phyloP scores from a whole-genome alignment of 2,888 invertebrate species.

The Eulithis prunata region DNA sequence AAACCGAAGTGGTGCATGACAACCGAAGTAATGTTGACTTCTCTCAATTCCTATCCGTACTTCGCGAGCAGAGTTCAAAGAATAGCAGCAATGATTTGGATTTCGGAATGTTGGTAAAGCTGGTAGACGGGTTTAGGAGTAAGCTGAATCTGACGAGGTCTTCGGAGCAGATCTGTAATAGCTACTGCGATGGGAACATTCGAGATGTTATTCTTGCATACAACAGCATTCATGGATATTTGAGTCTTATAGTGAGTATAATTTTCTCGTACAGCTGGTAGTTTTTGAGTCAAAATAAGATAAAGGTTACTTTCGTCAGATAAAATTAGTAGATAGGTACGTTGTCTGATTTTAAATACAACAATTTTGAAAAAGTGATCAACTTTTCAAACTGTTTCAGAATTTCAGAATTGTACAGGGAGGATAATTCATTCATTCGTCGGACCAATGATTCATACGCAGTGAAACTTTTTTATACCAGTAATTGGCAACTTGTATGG shows the following conservation, averaged over 20 bases:
- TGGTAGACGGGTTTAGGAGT: conserved; percentile 69
- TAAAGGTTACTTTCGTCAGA: too few species aligned
- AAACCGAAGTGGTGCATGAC: conserved; percentile 62
- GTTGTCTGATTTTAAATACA: too few species aligned
- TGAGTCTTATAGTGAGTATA: conserved; percentile 89
- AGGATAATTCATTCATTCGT: too few species aligned
- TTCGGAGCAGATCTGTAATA: conserved; percentile 59
- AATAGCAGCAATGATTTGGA: conserved; percentile 68
- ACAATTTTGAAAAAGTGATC: too few species aligned
- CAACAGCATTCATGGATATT: conserved; percentile 91
- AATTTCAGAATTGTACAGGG: too few species aligned
- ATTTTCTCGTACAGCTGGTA: background rate
- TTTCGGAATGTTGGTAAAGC: conserved; percentile 69
- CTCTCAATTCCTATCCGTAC: conserved; percentile 63
- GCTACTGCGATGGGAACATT: conserved; percentile 85
- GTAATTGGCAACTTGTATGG: too few species aligned
- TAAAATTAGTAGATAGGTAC: too few species aligned
- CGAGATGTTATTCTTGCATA: conserved; percentile 86
- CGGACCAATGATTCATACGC: too few species aligned
- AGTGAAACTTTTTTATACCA: too few species aligned
- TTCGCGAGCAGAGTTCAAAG: conserved; percentile 62
- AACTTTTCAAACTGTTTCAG: too few species aligned
- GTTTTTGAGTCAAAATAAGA: too few species aligned
- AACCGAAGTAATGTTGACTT: conserved; percentile 66
- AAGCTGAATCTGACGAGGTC: conserved; percentile 67